phyloP scores from a whole-genome alignment of 1,140 invertebrate species.

The Apolygus lucorum region DNA sequence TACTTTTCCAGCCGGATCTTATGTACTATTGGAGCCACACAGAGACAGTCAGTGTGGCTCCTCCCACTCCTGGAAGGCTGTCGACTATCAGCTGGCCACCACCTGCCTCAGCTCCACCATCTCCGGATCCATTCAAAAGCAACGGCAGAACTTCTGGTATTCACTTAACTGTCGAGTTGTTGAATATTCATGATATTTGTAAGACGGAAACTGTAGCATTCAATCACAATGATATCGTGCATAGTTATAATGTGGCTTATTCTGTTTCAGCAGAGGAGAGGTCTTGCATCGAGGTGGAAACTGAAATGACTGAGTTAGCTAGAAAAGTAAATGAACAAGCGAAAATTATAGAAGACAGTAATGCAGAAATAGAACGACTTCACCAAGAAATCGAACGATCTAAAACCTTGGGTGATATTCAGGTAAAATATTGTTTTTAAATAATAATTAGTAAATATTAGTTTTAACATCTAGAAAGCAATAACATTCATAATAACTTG shows the following conservation, averaged over 20 bases:
- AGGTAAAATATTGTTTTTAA: too few species aligned
- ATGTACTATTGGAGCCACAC: slow-evolving; percentile 84
- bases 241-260: too few species aligned
- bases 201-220: too few species aligned
- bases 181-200: too few species aligned
- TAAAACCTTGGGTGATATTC: slow-evolving; percentile 40
- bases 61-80: slow-evolving; percentile 60
- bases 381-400: slow-evolving; percentile 39
- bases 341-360: slow-evolving; percentile 36
- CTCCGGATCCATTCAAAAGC: background rate
- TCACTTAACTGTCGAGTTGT: too few species aligned
- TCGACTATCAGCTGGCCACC: slow-evolving; percentile 46
- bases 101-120: slow-evolving; percentile 27
- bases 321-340: slow-evolving; percentile 39
- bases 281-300: slow-evolving; percentile 20
- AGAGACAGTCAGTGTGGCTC: slow-evolving; percentile 53
- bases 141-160: slow-evolving; percentile 13
- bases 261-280: slow-evolving; percentile 3
- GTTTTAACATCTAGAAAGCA: too few species aligned
- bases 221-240: too few species aligned
- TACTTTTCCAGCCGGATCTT: slow-evolving; percentile 63
- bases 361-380: slow-evolving; percentile 32
- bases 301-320: slow-evolving; percentile 37
- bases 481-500: too few species aligned
- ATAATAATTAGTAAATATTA: too few species aligned